phyloP scores from a whole-genome alignment of 2,113 vertebrate species.

The Amphiprion ocellaris region DNA sequence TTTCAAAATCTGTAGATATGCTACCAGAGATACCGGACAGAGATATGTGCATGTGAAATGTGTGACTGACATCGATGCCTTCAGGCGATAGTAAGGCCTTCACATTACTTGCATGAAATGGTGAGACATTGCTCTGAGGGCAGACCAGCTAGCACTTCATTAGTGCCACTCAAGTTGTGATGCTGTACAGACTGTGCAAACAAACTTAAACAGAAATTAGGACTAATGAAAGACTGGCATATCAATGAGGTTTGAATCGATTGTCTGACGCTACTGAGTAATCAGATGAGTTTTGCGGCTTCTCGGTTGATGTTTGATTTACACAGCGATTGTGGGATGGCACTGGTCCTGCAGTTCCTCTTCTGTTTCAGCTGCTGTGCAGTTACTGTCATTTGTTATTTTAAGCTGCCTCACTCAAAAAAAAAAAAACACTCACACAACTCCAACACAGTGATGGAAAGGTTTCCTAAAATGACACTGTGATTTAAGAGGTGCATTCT shows the following conservation, averaged over 20 bases:
- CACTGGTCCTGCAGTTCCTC: slow-evolving; percentile 59
- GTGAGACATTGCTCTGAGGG: slow-evolving; percentile 8
- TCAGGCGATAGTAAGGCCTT: slow-evolving; percentile 1
- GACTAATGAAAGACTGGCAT: slow-evolving; percentile 42
- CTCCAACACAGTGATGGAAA: slow-evolving; percentile 20
- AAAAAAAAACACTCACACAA: slow-evolving; percentile 38
- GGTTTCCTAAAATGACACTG: slow-evolving; percentile 62
- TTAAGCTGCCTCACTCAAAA: slow-evolving; percentile 56
- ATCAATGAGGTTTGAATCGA: slow-evolving; percentile 44
- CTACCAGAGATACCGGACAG: slow-evolving; percentile 8
- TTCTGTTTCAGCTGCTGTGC: slow-evolving; percentile 81
- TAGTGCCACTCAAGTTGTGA: slow-evolving; percentile 6
- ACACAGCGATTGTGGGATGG: slow-evolving; percentile 58
- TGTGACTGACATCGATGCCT: slow-evolving; percentile 10
- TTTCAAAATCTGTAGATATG: slow-evolving; percentile 11
- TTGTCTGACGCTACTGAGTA: slow-evolving; percentile 48
- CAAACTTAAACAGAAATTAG: slow-evolving; percentile 37
- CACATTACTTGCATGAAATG: slow-evolving; percentile 43
- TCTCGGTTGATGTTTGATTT: slow-evolving; percentile 46
- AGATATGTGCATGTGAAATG: slow-evolving; percentile 22
- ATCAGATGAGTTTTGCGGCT: slow-evolving; percentile 7
- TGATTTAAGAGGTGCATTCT: slow-evolving; percentile 54
- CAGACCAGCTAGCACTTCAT: slow-evolving; percentile 25
- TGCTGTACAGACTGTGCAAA: slow-evolving; percentile 23
- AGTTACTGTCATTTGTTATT: slow-evolving; percentile 69